Evolutionary conservation across 1,140 invertebrate species (phyloP).

Genomic region (Bombus cullumanus): DNA sequence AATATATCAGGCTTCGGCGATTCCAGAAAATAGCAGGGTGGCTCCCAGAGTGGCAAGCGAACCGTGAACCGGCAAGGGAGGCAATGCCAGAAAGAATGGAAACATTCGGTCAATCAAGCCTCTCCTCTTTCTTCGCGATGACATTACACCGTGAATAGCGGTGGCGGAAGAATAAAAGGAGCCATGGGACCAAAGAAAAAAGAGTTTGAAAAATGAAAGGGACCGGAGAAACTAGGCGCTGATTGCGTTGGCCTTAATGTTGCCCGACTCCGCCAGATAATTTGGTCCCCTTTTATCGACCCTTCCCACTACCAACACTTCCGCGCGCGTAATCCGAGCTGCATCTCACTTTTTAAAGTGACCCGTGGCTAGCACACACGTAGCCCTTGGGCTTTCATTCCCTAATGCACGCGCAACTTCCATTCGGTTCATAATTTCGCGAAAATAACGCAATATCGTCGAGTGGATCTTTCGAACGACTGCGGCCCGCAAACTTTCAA

Average conservation of each 20-base stretch:
- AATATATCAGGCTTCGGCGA: neutral
- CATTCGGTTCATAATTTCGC: conserved; percentile 16
- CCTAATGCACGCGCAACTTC: conserved; percentile 13
- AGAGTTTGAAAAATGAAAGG: conserved; percentile 26
- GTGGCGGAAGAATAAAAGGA: conserved; percentile 1
- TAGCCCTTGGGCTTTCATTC: neutral
- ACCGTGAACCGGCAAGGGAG: conserved; percentile 6
- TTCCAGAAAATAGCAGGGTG: neutral
- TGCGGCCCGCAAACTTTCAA: conserved; percentile 12
- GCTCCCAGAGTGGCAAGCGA: neutral
- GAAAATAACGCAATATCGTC: conserved; percentile 39
- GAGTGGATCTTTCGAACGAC: conserved; percentile 27
- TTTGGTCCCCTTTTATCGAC: conserved; percentile 31
- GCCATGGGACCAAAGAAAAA: neutral
- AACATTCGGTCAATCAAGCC: conserved; percentile 38
- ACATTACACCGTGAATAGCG: conserved; percentile 4
- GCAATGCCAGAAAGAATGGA: conserved; percentile 16
- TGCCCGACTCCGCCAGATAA: conserved; percentile 25
- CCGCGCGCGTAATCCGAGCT: conserved; percentile 3
- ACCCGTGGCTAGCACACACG: neutral
- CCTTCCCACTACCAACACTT: neutral
- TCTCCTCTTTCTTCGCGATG: conserved; percentile 26
- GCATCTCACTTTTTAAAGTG: conserved; percentile 30
- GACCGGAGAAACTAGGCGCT: conserved; percentile 28
- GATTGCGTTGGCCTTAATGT: conserved; percentile 50